Percentiles rank a stretch among this genome's conserved stretches.
Conservation (phyloP, 2,797 vertebrate genomes). For the Babyrousa celebensis region DNA sequence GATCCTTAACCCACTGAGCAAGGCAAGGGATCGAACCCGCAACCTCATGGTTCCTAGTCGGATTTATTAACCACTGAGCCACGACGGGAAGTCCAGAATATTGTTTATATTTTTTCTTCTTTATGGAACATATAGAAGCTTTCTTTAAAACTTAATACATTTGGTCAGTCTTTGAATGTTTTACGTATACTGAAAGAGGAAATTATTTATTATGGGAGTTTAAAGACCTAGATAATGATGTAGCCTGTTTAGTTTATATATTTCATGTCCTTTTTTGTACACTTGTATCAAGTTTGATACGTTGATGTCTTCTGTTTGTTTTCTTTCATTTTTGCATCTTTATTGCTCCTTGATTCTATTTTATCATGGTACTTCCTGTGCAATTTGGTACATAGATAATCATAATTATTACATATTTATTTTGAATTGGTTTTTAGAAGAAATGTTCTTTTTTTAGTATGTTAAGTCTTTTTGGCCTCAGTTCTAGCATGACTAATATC, state of each 20-base stretch:
- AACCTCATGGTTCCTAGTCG: no score
- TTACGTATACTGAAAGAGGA: not conserved
- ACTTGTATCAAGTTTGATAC: not conserved
- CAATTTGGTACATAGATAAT: not conserved
- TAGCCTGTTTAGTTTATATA: not conserved
- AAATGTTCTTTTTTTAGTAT: not conserved
- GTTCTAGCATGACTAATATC: not conserved
- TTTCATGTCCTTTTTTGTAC: not conserved
- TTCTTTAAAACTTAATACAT: not conserved
- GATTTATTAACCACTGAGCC: no score
- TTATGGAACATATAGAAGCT: not conserved
- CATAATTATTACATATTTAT: not conserved
- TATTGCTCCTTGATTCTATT: constrained; percentile 30
- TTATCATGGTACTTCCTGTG: not conserved
- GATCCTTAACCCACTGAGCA: no score
- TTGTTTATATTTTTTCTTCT: not conserved
- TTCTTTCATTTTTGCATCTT: constrained; percentile 25
- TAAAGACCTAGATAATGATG: not conserved
- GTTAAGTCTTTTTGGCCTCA: not conserved
- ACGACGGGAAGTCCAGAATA: not conserved
- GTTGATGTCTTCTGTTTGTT: not conserved
- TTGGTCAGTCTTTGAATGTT: not conserved
- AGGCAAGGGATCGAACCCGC: no score
- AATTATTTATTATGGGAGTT: not conserved
- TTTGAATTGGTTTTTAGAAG: not conserved